phyloP scores from a whole-genome alignment of 1,140 invertebrate species.

The Formica exsecta region DNA sequence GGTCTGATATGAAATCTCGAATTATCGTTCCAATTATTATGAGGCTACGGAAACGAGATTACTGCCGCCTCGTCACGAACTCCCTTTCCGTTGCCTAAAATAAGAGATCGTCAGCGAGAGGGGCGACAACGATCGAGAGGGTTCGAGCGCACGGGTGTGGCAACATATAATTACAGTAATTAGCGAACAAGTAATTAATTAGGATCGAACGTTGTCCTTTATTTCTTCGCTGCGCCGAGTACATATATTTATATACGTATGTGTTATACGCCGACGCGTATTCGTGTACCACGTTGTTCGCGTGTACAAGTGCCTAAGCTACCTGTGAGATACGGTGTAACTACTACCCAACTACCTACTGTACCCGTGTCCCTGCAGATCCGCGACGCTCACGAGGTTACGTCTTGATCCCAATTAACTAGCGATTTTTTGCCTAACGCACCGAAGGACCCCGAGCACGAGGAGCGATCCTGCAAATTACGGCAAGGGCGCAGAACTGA shows the following conservation, averaged over 20 bases:
- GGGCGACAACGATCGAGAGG: constrained; percentile 26
- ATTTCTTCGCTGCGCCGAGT: constrained; percentile 72
- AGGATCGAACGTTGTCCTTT: constrained; percentile 81
- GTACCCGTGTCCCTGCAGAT: constrained; percentile 71
- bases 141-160: constrained; percentile 70
- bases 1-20: constrained; percentile 39
- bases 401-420: constrained; percentile 80
- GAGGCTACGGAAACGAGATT: constrained; percentile 54
- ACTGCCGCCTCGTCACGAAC: constrained; percentile 39
- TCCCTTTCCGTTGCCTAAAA: background rate
- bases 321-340: constrained; percentile 75
- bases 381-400: constrained; percentile 70
- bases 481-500: background rate
- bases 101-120: background rate
- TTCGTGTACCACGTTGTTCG: background rate
- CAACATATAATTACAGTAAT: constrained; percentile 81
- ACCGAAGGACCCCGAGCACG: constrained; percentile 23
- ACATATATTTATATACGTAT: background rate
- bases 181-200: constrained; percentile 82
- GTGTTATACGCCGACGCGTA: constrained; percentile 19
- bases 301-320: constrained; percentile 61
- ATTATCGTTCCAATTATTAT: constrained; percentile 35
- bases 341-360: constrained; percentile 75
- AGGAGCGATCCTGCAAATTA: constrained; percentile 71
- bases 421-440: constrained; percentile 69